Evolutionary conservation across 2,113 vertebrate genomes (phyloP).

Genomic region (Ochotona princeps): DNA sequence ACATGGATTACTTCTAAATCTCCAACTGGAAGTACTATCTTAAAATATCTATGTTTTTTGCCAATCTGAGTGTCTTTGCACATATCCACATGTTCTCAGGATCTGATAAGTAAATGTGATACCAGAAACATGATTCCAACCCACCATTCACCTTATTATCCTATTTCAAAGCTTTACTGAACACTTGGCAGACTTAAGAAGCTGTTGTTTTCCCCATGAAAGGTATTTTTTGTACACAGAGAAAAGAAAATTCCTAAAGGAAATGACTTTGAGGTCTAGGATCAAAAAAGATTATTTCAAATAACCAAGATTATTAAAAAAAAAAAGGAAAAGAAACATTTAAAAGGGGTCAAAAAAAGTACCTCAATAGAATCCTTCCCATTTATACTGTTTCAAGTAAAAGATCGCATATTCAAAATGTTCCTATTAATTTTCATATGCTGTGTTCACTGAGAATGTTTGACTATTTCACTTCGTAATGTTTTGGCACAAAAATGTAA

Average conservation of each 20-base stretch:
- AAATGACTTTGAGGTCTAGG: conserved; percentile 53
- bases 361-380: conserved; percentile 62
- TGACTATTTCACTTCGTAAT: conserved; percentile 75
- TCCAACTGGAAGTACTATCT: not conserved
- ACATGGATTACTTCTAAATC: not conserved
- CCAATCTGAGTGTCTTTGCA: not conserved
- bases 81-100: not conserved
- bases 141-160: not conserved
- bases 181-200: not conserved
- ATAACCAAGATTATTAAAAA: conserved; percentile 40
- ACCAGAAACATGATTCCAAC: conserved; percentile 22
- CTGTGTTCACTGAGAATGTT: conserved; percentile 68
- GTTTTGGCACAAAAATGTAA: conserved; percentile 82
- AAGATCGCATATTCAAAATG: conserved; percentile 77
- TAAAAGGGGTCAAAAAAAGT: conserved; percentile 66
- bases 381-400: conserved; percentile 75
- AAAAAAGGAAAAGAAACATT: conserved; percentile 51
- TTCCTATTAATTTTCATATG: conserved; percentile 81
- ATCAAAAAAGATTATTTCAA: conserved; percentile 65
- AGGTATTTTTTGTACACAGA: conserved; percentile 56
- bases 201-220: conserved; percentile 1
- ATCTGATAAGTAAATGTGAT: not conserved
- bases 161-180: conserved; percentile 32
- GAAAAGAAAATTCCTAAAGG: conserved; percentile 60
- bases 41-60: not conserved